Base-by-base conservation (phyloP, 1,140 invertebrate genomes). In the Heliconius hewitsoni region DNA sequence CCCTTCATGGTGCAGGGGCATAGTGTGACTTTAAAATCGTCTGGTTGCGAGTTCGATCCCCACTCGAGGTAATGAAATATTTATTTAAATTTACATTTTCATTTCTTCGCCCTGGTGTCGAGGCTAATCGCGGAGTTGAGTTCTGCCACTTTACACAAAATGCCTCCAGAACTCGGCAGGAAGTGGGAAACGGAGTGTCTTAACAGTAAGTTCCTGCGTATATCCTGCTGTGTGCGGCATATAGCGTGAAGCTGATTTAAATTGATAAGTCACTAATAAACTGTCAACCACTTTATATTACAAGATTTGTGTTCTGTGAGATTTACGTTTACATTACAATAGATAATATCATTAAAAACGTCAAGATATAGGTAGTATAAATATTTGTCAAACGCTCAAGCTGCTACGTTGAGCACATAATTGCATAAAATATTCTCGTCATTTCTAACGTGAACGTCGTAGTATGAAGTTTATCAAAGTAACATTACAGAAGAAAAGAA, bases 361-460 rank as follows among this genome's bases (percentile, higher is more conserved):
- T 76, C 74, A 42, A 76, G 60, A 76, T 50, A 57, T 60, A 74
- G 27, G 30, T 4, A 46, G 13, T 46, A 66, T 37, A 78, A 78
- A 78, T 78, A 78, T 78, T 78, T 78, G 76, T 73, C 50, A 77
- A 77, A 71, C 66, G 76, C 46, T 72, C 76, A 72, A 77, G 42
- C 70, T 71, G 50, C 60, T 77, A 39, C 27, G 52, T 74, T 74
- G 18, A 39, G 34, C n/a, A 39, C 50, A 74, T 57, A 57, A 74
- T 37, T 74, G 73, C 18, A 52, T 30, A 57, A 74, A 57, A 74
- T 74, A 11, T 66, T 75, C n/a, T 52, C 23, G 16, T 74, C 4
- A 57, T 37, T 66, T 66, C 57, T 27, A 66, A 3, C 9, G 11
- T 66, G 23, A 66, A 9, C 23, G 3, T 66, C 57, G 23, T 66